Base-by-base conservation (phyloP, 2,888 invertebrate species). In the Sarcophaga variegata region DNA sequence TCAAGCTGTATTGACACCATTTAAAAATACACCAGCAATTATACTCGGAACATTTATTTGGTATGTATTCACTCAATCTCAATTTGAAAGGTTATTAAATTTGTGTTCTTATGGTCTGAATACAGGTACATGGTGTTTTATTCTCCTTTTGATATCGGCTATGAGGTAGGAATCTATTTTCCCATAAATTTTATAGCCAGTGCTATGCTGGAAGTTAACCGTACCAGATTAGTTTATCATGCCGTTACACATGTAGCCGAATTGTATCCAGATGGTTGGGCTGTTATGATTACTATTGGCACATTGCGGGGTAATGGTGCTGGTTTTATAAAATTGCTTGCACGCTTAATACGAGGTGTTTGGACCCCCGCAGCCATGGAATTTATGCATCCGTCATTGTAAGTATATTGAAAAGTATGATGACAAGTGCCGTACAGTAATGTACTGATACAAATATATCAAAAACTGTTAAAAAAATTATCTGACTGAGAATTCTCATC, bases 351-450 rank as follows among this genome's bases (percentile, higher is more conserved):
- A 90, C 95, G 99, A 82, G 99, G 99, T 8, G 97, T 99, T 47
- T 99, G 99, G 99, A 98, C 99, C 78, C 99, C 99, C 8, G 97
- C 97, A 12, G 98, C 98, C 49, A 98, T 99, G 96, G 99, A 99
- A 94, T 97, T 99, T 90, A 97, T 99, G 96, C 98, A 99, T 93
- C 99, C 99, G 22, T 97, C 98, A 93, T 99, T 99, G 98, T 99
- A 95, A 96, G 98, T 96, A 37, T 27, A 37, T 71, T 37, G 37
- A 10, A 37, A 37, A 37, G 37, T 37, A 37, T 10, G 2, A 37
- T 10, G 37, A 5, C 4, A 14, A 14, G 2, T 4, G 3, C 59
- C 47, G 66, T 27, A 20, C 49, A n/a, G 37, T 49, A 63, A 49
- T n/a, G n/a, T 37, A 3, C 47, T 49, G 3, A 12, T 14, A 49